phyloP scores from a whole-genome alignment of 2,113 vertebrate genomes.

The Tragulus kanchil region DNA sequence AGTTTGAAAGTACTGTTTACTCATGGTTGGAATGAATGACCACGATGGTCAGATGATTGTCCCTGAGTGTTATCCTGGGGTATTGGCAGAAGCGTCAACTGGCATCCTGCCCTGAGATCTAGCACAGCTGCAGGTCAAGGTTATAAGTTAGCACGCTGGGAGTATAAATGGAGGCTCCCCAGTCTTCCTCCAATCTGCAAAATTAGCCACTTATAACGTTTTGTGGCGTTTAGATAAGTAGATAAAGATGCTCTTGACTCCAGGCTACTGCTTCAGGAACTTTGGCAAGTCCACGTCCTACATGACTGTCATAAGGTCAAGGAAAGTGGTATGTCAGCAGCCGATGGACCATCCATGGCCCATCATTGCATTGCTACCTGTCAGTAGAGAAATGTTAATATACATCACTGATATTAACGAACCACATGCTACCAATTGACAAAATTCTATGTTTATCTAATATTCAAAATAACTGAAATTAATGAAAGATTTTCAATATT shows the following conservation, averaged over 20 bases:
- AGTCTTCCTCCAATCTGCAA: background rate
- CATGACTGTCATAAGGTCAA: background rate
- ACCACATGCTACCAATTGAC: background rate
- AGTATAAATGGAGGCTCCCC: background rate
- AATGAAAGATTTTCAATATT: background rate
- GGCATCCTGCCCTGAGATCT: background rate
- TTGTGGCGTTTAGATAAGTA: background rate
- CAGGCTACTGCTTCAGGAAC: background rate
- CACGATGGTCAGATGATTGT: background rate
- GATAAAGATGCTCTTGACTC: background rate
- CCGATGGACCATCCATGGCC: background rate
- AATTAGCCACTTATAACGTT: background rate
- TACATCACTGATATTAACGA: background rate
- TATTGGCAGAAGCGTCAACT: background rate
- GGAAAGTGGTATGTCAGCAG: background rate
- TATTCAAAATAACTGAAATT: conserved; percentile 6
- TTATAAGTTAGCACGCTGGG: background rate
- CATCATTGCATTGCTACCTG: too few species aligned
- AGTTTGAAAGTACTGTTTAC: background rate
- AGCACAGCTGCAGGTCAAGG: background rate
- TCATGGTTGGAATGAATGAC: background rate
- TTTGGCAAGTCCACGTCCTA: background rate
- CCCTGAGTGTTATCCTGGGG: background rate
- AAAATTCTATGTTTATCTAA: background rate
- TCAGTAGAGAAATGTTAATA: background rate